Percentiles rank a stretch among this genome's conserved stretches.
Evolutionary conservation across 2,888 invertebrate genomes (phyloP).

Genomic region (Sinopyrophorus schimmeli): DNA sequence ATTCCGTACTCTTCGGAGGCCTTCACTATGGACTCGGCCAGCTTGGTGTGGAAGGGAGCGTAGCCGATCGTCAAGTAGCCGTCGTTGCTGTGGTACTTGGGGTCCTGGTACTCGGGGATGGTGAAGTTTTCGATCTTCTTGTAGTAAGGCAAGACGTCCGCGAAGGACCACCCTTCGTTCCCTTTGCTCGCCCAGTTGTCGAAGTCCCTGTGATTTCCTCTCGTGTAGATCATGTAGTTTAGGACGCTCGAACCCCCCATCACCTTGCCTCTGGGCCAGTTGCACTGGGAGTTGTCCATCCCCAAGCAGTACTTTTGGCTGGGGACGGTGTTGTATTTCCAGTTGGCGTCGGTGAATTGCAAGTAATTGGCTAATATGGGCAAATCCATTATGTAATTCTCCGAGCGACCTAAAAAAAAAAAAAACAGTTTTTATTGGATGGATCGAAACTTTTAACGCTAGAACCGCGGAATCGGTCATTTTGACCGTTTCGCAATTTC

Average conservation of each 20-base stretch:
- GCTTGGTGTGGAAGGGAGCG: conserved; percentile 61
- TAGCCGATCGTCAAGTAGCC: conserved; percentile 64
- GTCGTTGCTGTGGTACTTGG: conserved; percentile 57
- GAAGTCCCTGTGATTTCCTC: conserved; percentile 85
- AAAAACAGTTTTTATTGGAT: too few species aligned
- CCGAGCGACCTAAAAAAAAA: conserved; percentile 59
- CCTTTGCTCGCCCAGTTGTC: conserved; percentile 85
- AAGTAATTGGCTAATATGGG: conserved; percentile 74
- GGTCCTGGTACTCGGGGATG: conserved; percentile 70
- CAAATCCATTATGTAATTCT: conserved; percentile 75
- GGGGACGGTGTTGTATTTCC: conserved; percentile 81
- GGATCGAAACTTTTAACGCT: too few species aligned
- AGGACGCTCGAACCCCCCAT: conserved; percentile 86
- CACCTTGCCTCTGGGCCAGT: conserved; percentile 68
- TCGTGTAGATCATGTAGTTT: conserved; percentile 89
- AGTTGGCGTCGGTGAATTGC: conserved; percentile 73
- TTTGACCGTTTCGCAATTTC: too few species aligned
- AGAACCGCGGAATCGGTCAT: too few species aligned
- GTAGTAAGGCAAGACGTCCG: conserved; percentile 80
- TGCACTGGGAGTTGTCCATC: conserved; percentile 73
- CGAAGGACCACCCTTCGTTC: conserved; percentile 69
- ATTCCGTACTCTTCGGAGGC: conserved; percentile 67
- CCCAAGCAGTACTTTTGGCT: conserved; percentile 73
- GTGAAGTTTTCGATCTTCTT: conserved; percentile 82
- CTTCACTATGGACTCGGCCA: conserved; percentile 66